Percentiles rank a stretch among this genome's conserved stretches.
phyloP scores from a whole-genome alignment of 2,888 invertebrate species.

The Coleophora deauratella region DNA sequence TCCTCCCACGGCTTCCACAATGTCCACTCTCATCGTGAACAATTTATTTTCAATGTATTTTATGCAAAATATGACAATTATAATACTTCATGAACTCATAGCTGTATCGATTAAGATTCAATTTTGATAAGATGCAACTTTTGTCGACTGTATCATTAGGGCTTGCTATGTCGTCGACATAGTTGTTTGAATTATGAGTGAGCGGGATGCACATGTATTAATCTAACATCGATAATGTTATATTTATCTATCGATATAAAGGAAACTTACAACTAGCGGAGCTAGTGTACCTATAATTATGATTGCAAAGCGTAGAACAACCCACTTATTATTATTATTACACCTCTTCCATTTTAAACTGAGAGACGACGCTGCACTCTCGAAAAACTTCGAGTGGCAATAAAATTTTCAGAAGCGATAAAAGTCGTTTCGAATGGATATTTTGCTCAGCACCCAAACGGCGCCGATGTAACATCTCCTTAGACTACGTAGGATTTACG shows the following conservation, averaged over 20 bases:
- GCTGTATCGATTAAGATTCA: conserved; percentile 61
- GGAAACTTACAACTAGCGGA: no score
- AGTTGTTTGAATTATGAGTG: conserved; percentile 34
- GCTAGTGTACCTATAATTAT: no score
- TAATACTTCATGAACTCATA: conserved; percentile 61
- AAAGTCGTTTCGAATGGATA: conserved; percentile 33
- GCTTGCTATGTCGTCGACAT: conserved; percentile 31
- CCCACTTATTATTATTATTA: no score
- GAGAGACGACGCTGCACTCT: conserved; percentile 9
- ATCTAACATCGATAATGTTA: conserved; percentile 10
- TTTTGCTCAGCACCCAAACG: conserved; percentile 28
- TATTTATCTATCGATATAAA: neutral
- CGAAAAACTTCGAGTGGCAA: conserved; percentile 23
- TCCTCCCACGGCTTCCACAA: conserved; percentile 46
- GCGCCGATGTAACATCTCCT: conserved; percentile 29
- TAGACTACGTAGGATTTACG: conserved; percentile 33
- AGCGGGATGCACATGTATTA: conserved; percentile 20
- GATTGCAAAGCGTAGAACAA: no score
- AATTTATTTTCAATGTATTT: conserved; percentile 55
- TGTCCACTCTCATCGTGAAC: conserved; percentile 41
- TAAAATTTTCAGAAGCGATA: conserved; percentile 39
- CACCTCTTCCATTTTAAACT: neutral
- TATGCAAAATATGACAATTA: conserved; percentile 66
- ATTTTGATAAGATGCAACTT: conserved; percentile 57
- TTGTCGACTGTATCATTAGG: conserved; percentile 52